Evolutionary conservation across 2,113 vertebrate species (phyloP), one percentile per base, ranked within the genome.

Genomic region (Gobiocypris rarus): DNA sequence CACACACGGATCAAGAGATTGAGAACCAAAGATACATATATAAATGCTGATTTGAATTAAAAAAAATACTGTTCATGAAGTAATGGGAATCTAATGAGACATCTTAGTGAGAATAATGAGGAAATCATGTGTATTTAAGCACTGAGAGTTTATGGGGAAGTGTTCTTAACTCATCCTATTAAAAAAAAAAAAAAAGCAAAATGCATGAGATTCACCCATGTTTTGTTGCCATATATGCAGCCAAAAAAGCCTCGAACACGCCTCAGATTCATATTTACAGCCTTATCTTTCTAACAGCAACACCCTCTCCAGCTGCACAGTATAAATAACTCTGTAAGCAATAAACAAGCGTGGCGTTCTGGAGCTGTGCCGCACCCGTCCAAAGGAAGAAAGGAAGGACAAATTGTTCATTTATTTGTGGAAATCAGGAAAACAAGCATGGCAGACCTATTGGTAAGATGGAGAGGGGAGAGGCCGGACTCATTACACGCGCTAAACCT

Each of bases 401-500:
- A 79, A 58, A 56, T 56, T 50, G 65, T 74, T 73, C 76, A 26
- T 73, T 70, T 81, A 67, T 76, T 75, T 84, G 61, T 74, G 87
- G 76, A 89, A 86, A 89, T 77, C 79, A 82, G 65, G 38, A 81
- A 88, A 86, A 76, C 86, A 83, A 41, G 79, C 86, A 52, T 52
- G 8, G 19, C 83, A 45, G 83, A 75, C 67, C 75, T 75, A 76
- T 85, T 58, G 87, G n/a, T 13, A 22, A 58, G 50, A 67, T 6
- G n/a, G 69, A 75, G 48, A 90, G 87, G 90, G 88, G 86, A 89
- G 81, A 84, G 83, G 74, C 88, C 86, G 83, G n/a, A 28, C 89
- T 93, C 87, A 90, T 93, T 90, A 93, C 69, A 73, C 85, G 87
- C 78, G 77, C 78, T 83, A 91, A 91, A 93, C 89, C 89, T 89